Base-by-base conservation (phyloP, 2,888 invertebrate species). In the Rugalucina vietnamica region DNA sequence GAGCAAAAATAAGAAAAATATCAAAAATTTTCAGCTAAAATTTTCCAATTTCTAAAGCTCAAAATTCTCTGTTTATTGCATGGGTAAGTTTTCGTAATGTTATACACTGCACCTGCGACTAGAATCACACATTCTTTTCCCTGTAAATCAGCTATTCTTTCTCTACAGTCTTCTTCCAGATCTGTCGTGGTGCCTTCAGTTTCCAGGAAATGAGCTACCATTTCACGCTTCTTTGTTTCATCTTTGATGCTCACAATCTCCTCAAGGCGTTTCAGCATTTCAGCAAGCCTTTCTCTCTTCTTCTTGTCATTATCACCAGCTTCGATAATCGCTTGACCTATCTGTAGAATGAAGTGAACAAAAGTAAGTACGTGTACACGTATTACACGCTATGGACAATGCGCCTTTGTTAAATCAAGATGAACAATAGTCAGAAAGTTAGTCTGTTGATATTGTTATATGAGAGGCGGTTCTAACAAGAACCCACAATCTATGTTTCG, bases 231-330 rank as follows among this genome's bases (percentile, higher is more conserved):
- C 34, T 70, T 60, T 0, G 65, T 74, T 0, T 75, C 69, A 32
- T 83, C 86, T 32, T 82, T 80, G 1, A 76, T 50, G 10, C 39
- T 73, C 0, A 79, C 43, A 27, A 85, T 81, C 10, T 69, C 36
- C n/a, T 74, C 49, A 1, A 89, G 81, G 21, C 82, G 83, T 32
- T 82, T 54, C 14, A 88, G 81, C 79, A 90, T 80, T 14, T 83
- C 78, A 18, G 82, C 71, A 8, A 90, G 71, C 29, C 85, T 81
- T 21, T 75, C 29, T 70, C 88, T 69, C 70, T 90, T 90, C 60
- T 77, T 84, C 10, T 57, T 65, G 50, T 89, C 85, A 18, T 89
- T 88, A 27, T 73, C 72, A 1, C 82, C 78, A 0, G 82, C 57
- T 21, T 86, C 71, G 1, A 78, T 37, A 37, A 90, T 87, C 18